A percentile compares a stretch with the other conserved stretches of the same genome.
phyloP scores from a whole-genome alignment of 2,888 invertebrate species.

The Ichneumon xanthorius region DNA sequence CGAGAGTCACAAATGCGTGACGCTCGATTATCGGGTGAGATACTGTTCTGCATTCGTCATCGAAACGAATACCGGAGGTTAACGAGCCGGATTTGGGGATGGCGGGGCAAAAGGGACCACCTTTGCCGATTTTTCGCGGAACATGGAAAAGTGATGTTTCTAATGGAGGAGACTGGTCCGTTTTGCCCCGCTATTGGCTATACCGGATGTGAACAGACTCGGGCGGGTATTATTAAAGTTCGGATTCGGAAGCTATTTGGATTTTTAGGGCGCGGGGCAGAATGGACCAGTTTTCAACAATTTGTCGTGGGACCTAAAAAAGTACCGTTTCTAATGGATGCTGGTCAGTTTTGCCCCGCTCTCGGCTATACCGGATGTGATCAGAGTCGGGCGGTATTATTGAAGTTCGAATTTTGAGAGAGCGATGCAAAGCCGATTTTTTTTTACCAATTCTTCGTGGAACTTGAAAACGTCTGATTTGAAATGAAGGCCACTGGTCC shows the following conservation, averaged over 20 bases:
- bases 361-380: no score
- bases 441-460: background rate
- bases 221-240: no score
- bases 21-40: background rate
- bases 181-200: no score
- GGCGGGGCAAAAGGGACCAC: background rate
- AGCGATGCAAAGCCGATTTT: background rate
- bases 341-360: no score
- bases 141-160: background rate
- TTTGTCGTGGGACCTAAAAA: no score
- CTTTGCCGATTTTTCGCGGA: background rate
- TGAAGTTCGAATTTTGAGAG: background rate
- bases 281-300: no score
- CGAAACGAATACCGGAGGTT: background rate
- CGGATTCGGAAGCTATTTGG: no score
- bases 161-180: background rate
- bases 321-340: no score
- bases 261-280: no score
- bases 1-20: conserved; percentile 11
- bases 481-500: background rate
- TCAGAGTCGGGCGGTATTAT: no score
- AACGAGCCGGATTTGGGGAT: background rate
- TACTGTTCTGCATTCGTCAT: conserved; percentile 5
- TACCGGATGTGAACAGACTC: no score
- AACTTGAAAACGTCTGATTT: background rate